phyloP scores from a whole-genome alignment of 2,113 vertebrate genomes.

The Panthera uncia region DNA sequence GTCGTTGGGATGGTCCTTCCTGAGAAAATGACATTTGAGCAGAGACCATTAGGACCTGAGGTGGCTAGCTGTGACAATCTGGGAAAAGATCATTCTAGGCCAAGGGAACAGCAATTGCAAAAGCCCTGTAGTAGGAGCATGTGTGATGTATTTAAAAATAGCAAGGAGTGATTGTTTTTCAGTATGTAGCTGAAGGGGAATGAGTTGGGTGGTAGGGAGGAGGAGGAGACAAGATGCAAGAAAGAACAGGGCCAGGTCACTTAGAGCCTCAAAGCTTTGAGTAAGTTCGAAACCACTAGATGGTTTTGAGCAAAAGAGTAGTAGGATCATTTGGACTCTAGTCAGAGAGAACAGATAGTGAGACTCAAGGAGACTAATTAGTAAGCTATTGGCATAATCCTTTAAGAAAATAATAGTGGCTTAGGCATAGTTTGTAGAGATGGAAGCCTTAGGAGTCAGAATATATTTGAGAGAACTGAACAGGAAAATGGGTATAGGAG shows the following conservation, averaged over 20 bases:
- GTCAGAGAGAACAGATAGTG: slow-evolving; percentile 1
- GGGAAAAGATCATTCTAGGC: not conserved
- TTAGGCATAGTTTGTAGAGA: not conserved
- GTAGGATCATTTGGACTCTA: not conserved
- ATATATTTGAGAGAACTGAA: slow-evolving; percentile 16
- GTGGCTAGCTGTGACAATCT: not conserved
- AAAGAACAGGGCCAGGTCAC: not conserved
- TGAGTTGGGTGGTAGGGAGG: not conserved
- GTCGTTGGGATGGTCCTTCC: not conserved
- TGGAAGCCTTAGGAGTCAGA: not conserved
- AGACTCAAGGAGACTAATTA: not conserved
- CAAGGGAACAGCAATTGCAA: not conserved
- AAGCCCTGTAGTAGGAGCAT: not conserved
- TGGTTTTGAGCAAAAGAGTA: not conserved
- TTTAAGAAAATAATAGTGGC: not conserved
- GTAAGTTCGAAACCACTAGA: not conserved
- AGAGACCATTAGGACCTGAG: not conserved
- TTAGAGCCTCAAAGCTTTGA: not conserved
- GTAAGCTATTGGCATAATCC: not conserved
- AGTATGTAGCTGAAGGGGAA: not conserved
- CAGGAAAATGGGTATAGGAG: not conserved
- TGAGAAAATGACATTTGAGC: not conserved
- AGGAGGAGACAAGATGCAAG: not conserved
- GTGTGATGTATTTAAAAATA: not conserved
- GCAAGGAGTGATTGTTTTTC: not conserved